phyloP scores from a whole-genome alignment of 2,113 vertebrate genomes.

The Poeciliopsis occidentalis region DNA sequence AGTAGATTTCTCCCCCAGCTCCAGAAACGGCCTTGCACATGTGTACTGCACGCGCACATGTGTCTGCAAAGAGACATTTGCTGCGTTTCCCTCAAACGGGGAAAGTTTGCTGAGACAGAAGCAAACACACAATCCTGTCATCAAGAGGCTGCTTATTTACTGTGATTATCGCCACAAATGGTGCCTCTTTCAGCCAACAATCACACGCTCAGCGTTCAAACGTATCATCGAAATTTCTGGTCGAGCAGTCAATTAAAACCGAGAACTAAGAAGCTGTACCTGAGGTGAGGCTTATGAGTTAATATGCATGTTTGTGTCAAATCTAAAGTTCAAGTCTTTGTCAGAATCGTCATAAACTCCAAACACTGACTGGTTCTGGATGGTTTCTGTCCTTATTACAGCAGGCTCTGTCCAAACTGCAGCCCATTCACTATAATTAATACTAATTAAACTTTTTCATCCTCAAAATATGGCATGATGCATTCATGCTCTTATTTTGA shows the following conservation, averaged over 20 bases:
- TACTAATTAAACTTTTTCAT: too few relatives aligned
- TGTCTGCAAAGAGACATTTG: slow-evolving; percentile 8
- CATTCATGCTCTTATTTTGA: too few relatives aligned
- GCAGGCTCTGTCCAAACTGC: too few relatives aligned
- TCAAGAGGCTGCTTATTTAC: slow-evolving; percentile 61
- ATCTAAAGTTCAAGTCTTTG: background rate
- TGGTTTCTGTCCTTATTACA: too few relatives aligned
- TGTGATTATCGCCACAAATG: slow-evolving; percentile 71
- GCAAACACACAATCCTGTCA: slow-evolving; percentile 64
- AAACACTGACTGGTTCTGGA: too few relatives aligned
- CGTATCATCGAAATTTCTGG: slow-evolving; percentile 44
- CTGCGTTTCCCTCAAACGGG: slow-evolving; percentile 41
- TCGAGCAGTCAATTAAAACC: slow-evolving; percentile 29
- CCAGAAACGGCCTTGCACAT: slow-evolving; percentile 40
- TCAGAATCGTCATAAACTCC: background rate
- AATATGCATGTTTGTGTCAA: background rate
- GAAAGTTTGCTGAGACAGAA: slow-evolving; percentile 64
- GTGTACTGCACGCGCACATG: slow-evolving; percentile 1
- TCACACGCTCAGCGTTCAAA: slow-evolving; percentile 49
- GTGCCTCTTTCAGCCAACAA: slow-evolving; percentile 63
- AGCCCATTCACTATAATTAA: too few relatives aligned
- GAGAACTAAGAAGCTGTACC: slow-evolving; percentile 11
- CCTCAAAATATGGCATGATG: too few relatives aligned
- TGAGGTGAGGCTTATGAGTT: background rate
- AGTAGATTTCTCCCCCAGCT: slow-evolving; percentile 61